A percentile compares a stretch with the other conserved stretches of the same genome.
Evolutionary conservation across 1,140 invertebrate genomes (phyloP).

Genomic region (Andrena cerasifolii): DNA sequence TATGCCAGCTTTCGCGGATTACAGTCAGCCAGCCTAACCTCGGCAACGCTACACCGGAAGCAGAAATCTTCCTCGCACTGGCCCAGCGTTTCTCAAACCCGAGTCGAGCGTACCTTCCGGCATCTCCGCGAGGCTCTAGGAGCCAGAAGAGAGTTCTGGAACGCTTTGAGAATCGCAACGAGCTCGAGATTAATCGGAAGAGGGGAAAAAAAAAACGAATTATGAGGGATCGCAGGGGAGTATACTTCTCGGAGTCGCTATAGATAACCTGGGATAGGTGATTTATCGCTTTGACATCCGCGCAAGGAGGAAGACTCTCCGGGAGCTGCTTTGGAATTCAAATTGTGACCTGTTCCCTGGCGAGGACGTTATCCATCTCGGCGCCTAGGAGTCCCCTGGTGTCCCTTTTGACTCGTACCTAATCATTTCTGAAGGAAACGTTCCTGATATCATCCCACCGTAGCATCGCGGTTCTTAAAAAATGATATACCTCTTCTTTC

Average conservation of each 20-base stretch:
- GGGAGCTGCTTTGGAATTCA: constrained; percentile 44
- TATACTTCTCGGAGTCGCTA: not conserved
- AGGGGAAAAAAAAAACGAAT: too few relatives aligned
- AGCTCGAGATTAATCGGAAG: not conserved
- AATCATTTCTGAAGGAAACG: not conserved
- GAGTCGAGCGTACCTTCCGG: too few relatives aligned
- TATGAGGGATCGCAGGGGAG: not conserved
- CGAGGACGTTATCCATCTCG: constrained; percentile 17
- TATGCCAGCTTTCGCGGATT: constrained; percentile 9
- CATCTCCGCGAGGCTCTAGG: too few relatives aligned
- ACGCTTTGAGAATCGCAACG: not conserved
- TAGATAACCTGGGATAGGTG: constrained; percentile 25
- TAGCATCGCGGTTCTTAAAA: not conserved
- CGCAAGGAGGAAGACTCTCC: constrained; percentile 2
- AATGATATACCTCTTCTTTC: not conserved
- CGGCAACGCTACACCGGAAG: not conserved
- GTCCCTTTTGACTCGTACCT: not conserved
- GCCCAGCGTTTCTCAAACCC: constrained; percentile 10
- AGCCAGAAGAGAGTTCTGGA: not conserved
- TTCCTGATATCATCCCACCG: not conserved
- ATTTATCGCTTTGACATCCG: constrained; percentile 34
- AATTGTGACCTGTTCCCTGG: constrained; percentile 26
- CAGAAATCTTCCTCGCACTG: not conserved
- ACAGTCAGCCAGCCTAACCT: not conserved
- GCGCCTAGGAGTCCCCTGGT: not conserved